These are phyloP conservation scores for Rachycentron canadum DNA, from an alignment of 2,797 vertebrate genomes.

Conservation along the genomic window DNA sequence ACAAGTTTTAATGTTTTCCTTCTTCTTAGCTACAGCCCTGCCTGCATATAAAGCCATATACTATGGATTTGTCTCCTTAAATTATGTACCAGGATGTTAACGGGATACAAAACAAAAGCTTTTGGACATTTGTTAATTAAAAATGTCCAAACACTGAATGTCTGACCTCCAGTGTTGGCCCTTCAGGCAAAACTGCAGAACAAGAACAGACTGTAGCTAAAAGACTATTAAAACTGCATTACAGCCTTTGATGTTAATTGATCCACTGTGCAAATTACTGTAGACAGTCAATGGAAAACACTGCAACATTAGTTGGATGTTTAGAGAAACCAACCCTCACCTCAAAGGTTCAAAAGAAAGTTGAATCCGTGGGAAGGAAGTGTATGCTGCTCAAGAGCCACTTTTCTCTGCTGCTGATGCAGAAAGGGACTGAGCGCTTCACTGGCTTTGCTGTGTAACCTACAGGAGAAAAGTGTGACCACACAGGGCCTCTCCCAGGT, in stretches of 20 bases:
- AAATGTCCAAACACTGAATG: neutral
- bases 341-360: neutral
- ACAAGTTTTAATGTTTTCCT: neutral
- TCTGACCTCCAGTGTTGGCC: neutral
- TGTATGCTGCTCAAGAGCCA: neutral
- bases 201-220: conserved; percentile 7
- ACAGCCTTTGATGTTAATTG: conserved; percentile 20
- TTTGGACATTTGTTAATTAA: neutral
- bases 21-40: neutral
- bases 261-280: conserved; percentile 15
- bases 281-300: neutral
- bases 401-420: conserved; percentile 6
- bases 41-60: neutral
- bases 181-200: conserved; percentile 3
- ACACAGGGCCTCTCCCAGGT: conserved; percentile 34
- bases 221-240: conserved; percentile 12
- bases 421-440: neutral
- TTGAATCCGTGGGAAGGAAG: neutral
- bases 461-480: conserved; percentile 30
- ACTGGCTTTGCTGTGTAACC: conserved; percentile 22
- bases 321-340: conserved; percentile 8
- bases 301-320: neutral
- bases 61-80: neutral
- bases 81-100: neutral
- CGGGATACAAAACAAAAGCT: neutral